Evolutionary conservation across 2,797 vertebrate genomes (phyloP), one percentile per base, ranked within the genome.

Genomic region (Helarctos malayanus): DNA sequence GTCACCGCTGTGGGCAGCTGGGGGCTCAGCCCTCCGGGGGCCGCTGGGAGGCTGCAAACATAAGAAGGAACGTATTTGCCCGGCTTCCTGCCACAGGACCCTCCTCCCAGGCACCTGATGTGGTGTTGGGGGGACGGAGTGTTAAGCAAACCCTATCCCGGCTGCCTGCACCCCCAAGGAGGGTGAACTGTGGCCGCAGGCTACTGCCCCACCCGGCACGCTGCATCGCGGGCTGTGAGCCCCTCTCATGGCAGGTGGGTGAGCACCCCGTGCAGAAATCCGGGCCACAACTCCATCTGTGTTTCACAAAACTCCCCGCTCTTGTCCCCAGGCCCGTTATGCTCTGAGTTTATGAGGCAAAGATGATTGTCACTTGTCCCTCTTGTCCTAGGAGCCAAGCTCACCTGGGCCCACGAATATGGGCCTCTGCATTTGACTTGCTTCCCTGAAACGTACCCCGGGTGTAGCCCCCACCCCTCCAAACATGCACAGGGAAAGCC

Each of bases 151-250:
- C 49, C 75, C 32, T 59, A 25, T 35, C 80, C 79, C 5, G 13
- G 35, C 27, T 25, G 56, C 69, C 71, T 1, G 11, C 1, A 7
- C 23, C 16, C 1, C n/a, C 0, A 1, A 3, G 35, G 15, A 78
- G 35, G 38, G 59, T 4, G 45, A 35, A 49, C 5, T 1, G 1
- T 21, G 27, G 41, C 56, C 1, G 0, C 32, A 0, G 63, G 27
- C 25, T 69, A 47, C 63, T 38, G 73, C 25, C 57, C 10, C 3
- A n/a, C 5, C 0, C 5, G 56, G 65, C 16, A 2, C 2, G n/a
- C 63, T 27, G 54, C 83, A 52, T 49, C 92, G 16, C 6, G 4
- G 82, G 63, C n/a, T 45, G 11, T 15, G 59, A 2, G 0, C 0
- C 3, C 25, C 9, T 56, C 69, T 73, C 73, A 0, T n/a, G 3